Conservation (phyloP, 2,888 invertebrate species). For the Rhaphigaster nebulosa region DNA sequence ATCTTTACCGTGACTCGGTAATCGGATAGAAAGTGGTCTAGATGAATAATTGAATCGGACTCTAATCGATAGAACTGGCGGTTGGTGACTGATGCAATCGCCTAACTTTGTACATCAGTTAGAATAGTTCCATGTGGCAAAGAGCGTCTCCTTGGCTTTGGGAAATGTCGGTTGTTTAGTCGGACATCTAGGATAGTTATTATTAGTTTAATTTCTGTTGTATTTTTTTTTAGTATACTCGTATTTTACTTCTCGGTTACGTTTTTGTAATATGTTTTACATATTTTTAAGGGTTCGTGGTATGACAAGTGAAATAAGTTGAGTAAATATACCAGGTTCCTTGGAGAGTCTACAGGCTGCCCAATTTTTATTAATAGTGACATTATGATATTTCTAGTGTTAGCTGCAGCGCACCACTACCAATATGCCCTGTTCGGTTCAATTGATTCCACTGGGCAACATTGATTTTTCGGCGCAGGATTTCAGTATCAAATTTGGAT, state of each 20-base stretch:
- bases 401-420: too few relatives aligned
- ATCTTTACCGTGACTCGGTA: background rate
- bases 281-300: too few relatives aligned
- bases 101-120: background rate
- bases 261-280: background rate
- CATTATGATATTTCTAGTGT: too few relatives aligned
- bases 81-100: background rate
- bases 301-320: too few relatives aligned
- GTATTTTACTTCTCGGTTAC: background rate
- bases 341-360: too few relatives aligned
- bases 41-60: constrained; percentile 11
- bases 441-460: too few relatives aligned
- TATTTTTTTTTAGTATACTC: too few relatives aligned
- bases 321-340: too few relatives aligned
- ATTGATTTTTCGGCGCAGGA: too few relatives aligned
- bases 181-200: background rate
- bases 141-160: background rate
- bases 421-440: too few relatives aligned
- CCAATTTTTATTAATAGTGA: too few relatives aligned
- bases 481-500: too few relatives aligned
- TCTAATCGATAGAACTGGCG: background rate
- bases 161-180: background rate
- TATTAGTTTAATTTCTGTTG: background rate
- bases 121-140: background rate
- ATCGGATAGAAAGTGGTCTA: constrained; percentile 19